Percentiles rank a stretch among this genome's conserved stretches.
Evolutionary conservation across 1,140 invertebrate species (phyloP).

Genomic region (Trachelipus rathkii): DNA sequence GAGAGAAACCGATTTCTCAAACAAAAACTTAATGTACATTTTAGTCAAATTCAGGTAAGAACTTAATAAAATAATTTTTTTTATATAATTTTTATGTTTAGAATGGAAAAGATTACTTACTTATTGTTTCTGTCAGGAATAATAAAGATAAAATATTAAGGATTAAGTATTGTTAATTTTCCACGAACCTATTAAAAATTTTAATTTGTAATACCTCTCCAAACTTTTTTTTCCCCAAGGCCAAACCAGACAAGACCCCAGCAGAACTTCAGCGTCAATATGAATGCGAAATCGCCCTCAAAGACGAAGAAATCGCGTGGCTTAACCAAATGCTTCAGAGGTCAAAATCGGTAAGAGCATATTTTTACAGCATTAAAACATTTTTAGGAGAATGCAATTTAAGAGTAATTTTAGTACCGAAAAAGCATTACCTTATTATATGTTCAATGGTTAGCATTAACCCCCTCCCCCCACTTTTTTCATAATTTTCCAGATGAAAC

Average conservation of each 20-base stretch:
- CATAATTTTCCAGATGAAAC: neutral
- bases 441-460: neutral
- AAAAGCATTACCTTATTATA: neutral
- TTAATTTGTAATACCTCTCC: too few species aligned
- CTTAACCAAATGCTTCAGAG: slow-evolving; percentile 4
- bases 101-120: too few species aligned
- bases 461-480: too few species aligned
- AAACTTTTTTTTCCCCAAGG: neutral
- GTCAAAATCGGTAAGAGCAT: neutral
- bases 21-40: neutral
- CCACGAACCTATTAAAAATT: neutral
- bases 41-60: neutral
- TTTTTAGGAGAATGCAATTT: neutral
- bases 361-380: neutral
- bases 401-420: neutral
- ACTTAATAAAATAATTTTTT: too few species aligned
- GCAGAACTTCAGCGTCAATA: neutral
- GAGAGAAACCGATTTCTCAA: neutral
- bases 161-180: too few species aligned
- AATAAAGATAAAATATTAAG: too few species aligned
- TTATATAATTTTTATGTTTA: too few species aligned
- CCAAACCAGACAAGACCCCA: neutral
- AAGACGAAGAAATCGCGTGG: slow-evolving; percentile 1
- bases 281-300: neutral
- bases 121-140: too few species aligned